Percentiles rank a stretch among this genome's conserved stretches.
These are phyloP conservation scores for Patella pellucida DNA, from an alignment of 2,888 invertebrate genomes.

Conservation along the genomic window DNA sequence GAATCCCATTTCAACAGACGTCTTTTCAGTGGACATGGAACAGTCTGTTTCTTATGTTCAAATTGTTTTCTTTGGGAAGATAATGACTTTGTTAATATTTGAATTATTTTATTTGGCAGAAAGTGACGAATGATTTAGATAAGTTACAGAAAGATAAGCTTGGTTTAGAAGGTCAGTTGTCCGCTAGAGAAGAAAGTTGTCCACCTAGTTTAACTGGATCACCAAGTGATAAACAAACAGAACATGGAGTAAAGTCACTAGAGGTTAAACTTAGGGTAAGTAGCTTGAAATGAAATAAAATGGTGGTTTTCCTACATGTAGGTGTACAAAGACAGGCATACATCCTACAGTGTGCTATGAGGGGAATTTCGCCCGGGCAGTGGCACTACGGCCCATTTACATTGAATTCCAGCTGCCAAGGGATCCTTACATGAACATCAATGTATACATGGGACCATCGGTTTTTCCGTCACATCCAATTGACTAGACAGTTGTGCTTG, in stretches of 20 bases:
- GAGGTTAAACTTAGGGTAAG: constrained; percentile 41
- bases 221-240: constrained; percentile 37
- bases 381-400: no score
- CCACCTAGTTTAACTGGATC: not conserved
- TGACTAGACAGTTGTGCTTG: no score
- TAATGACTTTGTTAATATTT: not conserved
- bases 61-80: not conserved
- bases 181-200: constrained; percentile 19
- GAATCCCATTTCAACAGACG: not conserved
- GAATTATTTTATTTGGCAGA: constrained; percentile 31
- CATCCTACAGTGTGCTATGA: no score
- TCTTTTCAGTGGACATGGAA: not conserved
- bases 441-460: no score
- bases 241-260: constrained; percentile 60
- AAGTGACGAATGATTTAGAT: constrained; percentile 55
- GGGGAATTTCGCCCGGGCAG: no score
- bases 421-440: no score
- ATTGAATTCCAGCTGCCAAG: no score
- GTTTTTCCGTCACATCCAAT: no score
- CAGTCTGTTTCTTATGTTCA: no score
- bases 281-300: no score
- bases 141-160: constrained; percentile 56
- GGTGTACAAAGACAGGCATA: no score
- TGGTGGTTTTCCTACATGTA: no score
- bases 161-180: constrained; percentile 35